Evolutionary conservation across 2,888 invertebrate genomes (phyloP).

Genomic region (Callosobruchus maculatus): DNA sequence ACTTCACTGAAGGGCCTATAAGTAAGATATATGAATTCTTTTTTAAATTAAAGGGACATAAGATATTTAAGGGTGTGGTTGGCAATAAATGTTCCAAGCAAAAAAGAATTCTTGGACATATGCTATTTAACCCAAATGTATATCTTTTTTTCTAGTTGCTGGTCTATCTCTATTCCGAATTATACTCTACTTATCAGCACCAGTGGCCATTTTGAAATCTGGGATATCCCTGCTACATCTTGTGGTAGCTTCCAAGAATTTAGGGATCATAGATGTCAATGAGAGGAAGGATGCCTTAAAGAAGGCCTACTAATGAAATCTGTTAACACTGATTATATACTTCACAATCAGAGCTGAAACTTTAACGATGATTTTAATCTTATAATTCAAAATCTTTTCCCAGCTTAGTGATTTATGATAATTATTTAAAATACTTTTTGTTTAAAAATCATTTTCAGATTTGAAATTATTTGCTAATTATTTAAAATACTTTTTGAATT

Average conservation of each 20-base stretch:
- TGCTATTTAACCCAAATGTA: too few relatives aligned
- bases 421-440: too few relatives aligned
- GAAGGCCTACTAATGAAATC: conserved; percentile 15
- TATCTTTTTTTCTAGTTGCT: conserved; percentile 58
- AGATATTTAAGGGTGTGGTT: too few relatives aligned
- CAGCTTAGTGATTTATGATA: too few relatives aligned
- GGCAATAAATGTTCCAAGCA: too few relatives aligned
- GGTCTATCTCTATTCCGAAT: conserved; percentile 70
- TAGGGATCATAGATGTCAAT: conserved; percentile 81
- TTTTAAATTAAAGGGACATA: too few relatives aligned
- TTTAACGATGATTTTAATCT: too few relatives aligned
- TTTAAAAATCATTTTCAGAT: too few relatives aligned
- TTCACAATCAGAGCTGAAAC: neutral
- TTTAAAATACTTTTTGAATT: too few relatives aligned
- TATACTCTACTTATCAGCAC: conserved; percentile 67
- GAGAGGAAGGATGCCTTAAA: conserved; percentile 61
- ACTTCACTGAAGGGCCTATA: conserved; percentile 87
- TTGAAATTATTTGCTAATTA: too few relatives aligned
- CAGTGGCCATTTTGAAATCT: conserved; percentile 84
- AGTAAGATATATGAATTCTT: conserved; percentile 54
- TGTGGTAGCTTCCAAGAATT: conserved; percentile 82
- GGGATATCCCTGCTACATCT: conserved; percentile 88
- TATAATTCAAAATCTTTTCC: too few relatives aligned
- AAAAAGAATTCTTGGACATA: too few relatives aligned
- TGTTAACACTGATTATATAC: neutral